Base-by-base conservation (phyloP, 2,888 invertebrate species). In the Cancer borealis region DNA sequence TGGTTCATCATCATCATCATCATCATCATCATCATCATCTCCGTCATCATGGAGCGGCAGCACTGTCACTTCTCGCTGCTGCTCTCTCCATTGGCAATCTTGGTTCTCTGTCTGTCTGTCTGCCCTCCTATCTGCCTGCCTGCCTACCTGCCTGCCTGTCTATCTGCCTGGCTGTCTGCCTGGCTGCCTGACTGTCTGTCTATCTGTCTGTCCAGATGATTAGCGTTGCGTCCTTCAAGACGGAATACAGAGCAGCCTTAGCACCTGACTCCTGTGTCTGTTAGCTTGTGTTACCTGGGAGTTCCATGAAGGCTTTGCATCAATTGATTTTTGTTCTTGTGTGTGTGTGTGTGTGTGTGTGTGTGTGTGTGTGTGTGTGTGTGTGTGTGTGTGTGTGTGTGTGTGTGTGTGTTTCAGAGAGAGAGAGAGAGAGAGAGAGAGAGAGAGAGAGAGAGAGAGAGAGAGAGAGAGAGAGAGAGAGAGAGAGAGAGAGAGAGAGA, bases 391-490 rank as follows among this genome's bases (percentile, higher is more conserved):
- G 54, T 54, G 54, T 54, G 54, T 54, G 54, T 54, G 54, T 54
- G 54, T 54, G 39, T 39, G 39, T 39, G 39, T 39, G 39, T 39
- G 39, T 39, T 39, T 39, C 39, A 66, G 4, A 66, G n/a, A n/a
- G 4, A 66, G 66, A 66, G 66, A 66, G 39, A 45, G 46, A 39
- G 39, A 88, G 39, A 39, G 45, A 88, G 46, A 46, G 88, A 88
- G 88, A 88, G 88, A 88, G 88, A 88, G 88, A 88, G 88, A 88
- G 88, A 88, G 88, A 88, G 88, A 88, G 88, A 88, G 39, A 39
- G 88, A 39, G 39, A 39, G 39, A 88, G 39, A 87, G 87, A 87
- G 87, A 87, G 87, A 87, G 87, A 87, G 87, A 87, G 87, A 87
- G 87, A 87, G 87, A 87, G 87, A 87, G 87, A 87, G 87, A 87